Evolutionary conservation across 1,140 invertebrate genomes (phyloP).

Genomic region (Brachionus asplanchnoidis): DNA sequence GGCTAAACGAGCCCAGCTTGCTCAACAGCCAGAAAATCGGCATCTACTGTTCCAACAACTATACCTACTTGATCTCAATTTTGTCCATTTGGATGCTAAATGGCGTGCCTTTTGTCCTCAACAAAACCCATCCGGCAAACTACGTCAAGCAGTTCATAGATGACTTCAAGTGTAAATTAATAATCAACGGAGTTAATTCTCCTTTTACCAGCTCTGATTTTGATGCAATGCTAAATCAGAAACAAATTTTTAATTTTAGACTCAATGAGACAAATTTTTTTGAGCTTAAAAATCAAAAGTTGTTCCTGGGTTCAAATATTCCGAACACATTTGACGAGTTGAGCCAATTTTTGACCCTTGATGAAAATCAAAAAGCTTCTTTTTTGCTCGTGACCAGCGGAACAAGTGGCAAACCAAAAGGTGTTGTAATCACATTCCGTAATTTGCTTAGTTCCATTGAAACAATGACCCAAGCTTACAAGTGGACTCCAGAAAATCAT

Average conservation of each 20-base stretch:
- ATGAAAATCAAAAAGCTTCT: background rate
- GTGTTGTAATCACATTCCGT: constrained; percentile 71
- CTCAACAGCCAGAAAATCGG: background rate
- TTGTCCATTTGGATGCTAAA: constrained; percentile 36
- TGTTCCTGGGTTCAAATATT: background rate
- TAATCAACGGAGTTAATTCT: background rate
- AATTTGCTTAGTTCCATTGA: constrained; percentile 66
- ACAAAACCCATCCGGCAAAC: background rate
- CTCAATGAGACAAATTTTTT: background rate
- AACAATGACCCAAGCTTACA: constrained; percentile 68
- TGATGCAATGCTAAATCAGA: background rate
- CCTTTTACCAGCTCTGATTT: background rate
- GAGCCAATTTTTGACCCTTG: background rate
- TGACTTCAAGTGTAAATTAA: background rate
- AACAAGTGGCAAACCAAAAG: constrained; percentile 79
- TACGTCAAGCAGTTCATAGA: constrained; percentile 19
- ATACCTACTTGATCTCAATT: constrained; percentile 16
- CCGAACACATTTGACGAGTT: background rate
- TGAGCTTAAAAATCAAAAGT: background rate
- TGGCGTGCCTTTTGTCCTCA: constrained; percentile 19
- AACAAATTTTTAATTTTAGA: background rate
- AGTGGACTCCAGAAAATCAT: constrained; percentile 65
- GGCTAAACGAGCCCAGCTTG: background rate
- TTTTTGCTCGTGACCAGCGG: constrained; percentile 81
- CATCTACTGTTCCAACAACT: constrained; percentile 33